phyloP scores from a whole-genome alignment of 2,113 vertebrate genomes.

The Origma solitaria region DNA sequence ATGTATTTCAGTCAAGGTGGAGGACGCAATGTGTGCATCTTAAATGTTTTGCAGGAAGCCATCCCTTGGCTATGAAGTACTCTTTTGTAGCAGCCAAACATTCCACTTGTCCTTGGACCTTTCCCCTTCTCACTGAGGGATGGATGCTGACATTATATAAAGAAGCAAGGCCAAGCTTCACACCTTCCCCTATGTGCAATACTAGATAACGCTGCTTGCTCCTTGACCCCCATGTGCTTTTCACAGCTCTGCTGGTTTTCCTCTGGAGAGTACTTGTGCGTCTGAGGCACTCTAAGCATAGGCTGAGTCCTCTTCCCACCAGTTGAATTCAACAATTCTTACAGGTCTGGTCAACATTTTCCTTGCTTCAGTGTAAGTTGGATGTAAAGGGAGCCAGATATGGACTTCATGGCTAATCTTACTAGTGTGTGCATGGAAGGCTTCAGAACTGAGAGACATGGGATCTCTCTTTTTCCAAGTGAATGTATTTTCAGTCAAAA shows the following conservation, averaged over 20 bases:
- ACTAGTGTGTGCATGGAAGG: background rate
- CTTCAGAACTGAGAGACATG: background rate
- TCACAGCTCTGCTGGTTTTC: background rate
- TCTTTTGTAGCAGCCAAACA: conserved; percentile 4
- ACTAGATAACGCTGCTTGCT: background rate
- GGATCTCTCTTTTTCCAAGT: conserved; percentile 34
- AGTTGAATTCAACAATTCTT: background rate
- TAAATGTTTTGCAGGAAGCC: background rate
- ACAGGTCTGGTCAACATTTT: background rate
- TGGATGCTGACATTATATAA: background rate
- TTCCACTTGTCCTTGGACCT: conserved; percentile 20
- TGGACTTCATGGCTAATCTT: conserved; percentile 22
- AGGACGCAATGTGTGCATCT: background rate
- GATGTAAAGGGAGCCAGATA: background rate
- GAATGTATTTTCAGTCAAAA: conserved; percentile 58
- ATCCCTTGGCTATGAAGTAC: conserved; percentile 15
- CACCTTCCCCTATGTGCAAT: background rate
- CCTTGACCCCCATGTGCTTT: background rate
- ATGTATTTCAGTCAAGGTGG: background rate
- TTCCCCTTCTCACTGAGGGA: background rate
- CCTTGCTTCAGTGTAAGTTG: background rate
- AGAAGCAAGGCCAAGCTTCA: conserved; percentile 16
- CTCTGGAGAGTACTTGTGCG: rapidly evolving
- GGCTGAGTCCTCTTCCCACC: background rate
- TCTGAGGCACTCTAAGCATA: background rate